A percentile compares a stretch with the other conserved stretches of the same genome.
Evolutionary conservation across 2,113 vertebrate species (phyloP).

Genomic region (Brachyhypopomus occidentalis): DNA sequence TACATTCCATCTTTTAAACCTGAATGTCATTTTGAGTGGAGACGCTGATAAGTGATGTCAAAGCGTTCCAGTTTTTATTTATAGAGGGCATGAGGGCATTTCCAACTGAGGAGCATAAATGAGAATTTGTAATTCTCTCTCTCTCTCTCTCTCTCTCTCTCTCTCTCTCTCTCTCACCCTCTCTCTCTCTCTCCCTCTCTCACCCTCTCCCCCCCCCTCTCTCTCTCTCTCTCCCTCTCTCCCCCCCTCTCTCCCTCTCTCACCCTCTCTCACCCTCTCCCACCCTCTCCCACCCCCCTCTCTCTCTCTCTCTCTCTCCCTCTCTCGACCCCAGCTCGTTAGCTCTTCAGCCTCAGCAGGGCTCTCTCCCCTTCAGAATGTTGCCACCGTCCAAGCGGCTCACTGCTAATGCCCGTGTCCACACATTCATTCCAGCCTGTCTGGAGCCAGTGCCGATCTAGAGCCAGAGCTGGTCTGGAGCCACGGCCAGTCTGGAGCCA

Average conservation of each 20-base stretch:
- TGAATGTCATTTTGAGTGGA: constrained; percentile 25
- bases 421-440: constrained; percentile 48
- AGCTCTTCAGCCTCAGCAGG: constrained; percentile 32
- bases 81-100: constrained; percentile 27
- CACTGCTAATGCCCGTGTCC: constrained; percentile 47
- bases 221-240: background rate
- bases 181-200: too few relatives aligned
- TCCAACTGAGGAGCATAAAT: constrained; percentile 36
- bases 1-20: constrained; percentile 13
- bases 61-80: constrained; percentile 31
- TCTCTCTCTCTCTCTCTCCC: background rate
- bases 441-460: too few relatives aligned
- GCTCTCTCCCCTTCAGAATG: constrained; percentile 22
- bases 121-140: constrained; percentile 34
- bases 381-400: constrained; percentile 51
- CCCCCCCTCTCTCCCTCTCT: background rate
- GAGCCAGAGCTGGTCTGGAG: too few relatives aligned
- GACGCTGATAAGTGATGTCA: constrained; percentile 24
- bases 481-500: too few relatives aligned
- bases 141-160: background rate
- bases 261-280: background rate
- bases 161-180: background rate
- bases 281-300: background rate
- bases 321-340: constrained; percentile 12
- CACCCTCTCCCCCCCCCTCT: background rate